These are phyloP conservation scores for Nematostella vectensis DNA, from an alignment of 92 coral and sea anemone genomes.

Conservation along the genomic window DNA sequence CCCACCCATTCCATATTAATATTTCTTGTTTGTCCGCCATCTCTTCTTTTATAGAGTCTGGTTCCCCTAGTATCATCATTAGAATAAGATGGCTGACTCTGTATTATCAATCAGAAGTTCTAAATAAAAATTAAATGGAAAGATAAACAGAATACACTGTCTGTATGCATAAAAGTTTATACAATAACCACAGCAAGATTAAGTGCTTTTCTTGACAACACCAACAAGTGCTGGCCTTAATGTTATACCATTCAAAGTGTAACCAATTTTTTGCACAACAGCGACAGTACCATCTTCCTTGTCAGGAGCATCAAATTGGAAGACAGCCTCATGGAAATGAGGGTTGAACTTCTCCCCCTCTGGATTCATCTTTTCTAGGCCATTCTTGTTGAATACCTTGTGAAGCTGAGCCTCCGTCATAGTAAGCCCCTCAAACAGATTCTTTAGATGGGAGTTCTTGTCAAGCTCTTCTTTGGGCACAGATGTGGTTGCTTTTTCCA, in stretches of 20 bases:
- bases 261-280: conserved; percentile 86
- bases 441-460: conserved; percentile 59
- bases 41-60: too few relatives aligned
- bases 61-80: too few relatives aligned
- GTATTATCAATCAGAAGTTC: too few relatives aligned
- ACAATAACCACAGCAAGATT: too few relatives aligned
- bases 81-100: too few relatives aligned
- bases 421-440: conserved; percentile 85
- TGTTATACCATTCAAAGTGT: conserved; percentile 84
- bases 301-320: conserved; percentile 78
- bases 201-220: conserved; percentile 62
- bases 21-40: too few relatives aligned
- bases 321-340: conserved; percentile 88
- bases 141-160: too few relatives aligned
- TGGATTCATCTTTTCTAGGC: conserved; percentile 81
- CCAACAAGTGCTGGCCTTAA: conserved; percentile 97
- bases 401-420: conserved; percentile 86
- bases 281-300: conserved; percentile 90
- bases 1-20: too few relatives aligned
- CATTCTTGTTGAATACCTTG: conserved; percentile 86
- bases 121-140: too few relatives aligned
- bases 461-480: conserved; percentile 78
- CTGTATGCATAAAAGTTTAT: too few relatives aligned
- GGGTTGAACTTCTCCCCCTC: conserved; percentile 92
- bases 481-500: conserved; percentile 88